These are phyloP conservation scores for Eupithecia inturbata DNA, from an alignment of 2,888 invertebrate species.

Conservation along the genomic window DNA sequence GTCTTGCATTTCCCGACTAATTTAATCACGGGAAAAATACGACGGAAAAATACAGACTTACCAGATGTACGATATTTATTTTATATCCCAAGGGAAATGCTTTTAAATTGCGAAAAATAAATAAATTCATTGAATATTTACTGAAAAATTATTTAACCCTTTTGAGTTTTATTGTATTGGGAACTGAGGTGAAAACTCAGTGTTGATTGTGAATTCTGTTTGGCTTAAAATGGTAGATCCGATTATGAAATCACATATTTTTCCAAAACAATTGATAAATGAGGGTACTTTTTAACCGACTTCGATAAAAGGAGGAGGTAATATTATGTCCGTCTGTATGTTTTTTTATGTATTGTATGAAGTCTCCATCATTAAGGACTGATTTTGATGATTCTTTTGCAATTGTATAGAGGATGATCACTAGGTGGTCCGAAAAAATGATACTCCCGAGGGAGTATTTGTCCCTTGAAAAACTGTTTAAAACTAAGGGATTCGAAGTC, in stretches of 20 bases:
- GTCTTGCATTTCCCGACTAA: conserved; percentile 40
- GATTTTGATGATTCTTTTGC: too few relatives aligned
- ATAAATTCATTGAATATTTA: background rate
- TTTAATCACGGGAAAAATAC: conserved; percentile 42
- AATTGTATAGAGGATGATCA: too few relatives aligned
- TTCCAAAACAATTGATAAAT: background rate
- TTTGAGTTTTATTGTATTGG: background rate
- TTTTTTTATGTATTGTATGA: too few relatives aligned
- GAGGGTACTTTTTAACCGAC: too few relatives aligned
- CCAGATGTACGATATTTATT: conserved; percentile 24
- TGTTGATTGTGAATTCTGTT: background rate
- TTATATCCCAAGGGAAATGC: conserved; percentile 10
- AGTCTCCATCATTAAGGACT: too few relatives aligned
- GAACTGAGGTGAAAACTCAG: background rate
- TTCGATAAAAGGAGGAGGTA: too few relatives aligned
- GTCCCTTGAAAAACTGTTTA: too few relatives aligned
- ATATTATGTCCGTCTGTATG: too few relatives aligned
- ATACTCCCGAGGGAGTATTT: too few relatives aligned
- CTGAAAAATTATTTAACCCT: background rate
- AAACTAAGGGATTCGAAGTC: too few relatives aligned
- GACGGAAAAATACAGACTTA: conserved; percentile 33
- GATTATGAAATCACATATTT: background rate
- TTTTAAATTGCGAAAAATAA: conserved; percentile 3
- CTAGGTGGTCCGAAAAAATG: too few relatives aligned
- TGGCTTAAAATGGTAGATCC: background rate